Base-by-base conservation (phyloP, 2,797 vertebrate species). In the Galaxias olidus region DNA sequence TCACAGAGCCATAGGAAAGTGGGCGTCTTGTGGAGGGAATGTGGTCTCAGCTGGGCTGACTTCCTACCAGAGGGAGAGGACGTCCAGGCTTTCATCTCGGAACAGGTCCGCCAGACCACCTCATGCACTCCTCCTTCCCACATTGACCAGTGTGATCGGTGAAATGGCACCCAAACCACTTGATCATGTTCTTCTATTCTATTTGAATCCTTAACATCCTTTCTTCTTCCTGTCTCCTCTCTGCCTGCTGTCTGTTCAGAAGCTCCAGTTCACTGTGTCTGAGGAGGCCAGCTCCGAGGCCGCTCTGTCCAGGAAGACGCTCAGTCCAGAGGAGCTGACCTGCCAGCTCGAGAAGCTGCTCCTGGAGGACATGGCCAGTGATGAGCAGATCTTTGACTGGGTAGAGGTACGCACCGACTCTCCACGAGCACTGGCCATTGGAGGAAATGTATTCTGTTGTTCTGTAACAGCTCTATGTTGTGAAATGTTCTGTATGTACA, bases 371-470 rank as follows among this genome's bases (percentile, higher is more conserved):
- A 93, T 94, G 89, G 94, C 95, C 17, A 96, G 91, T 17, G 97
- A 98, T 6, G 97, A 98, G 86, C 95, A 96, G 82, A 98, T 98
- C 86, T 99, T 99, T 84, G 97, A 99, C 81, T 99, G 97, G 97
- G 94, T 98, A 61, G 97, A 99, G 94, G 97, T 99, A 94, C 59
- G 88, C 9, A 4, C 15, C 30, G 3, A 17, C 17, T n/a, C 10
- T 15, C 0, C 6, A 9, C 17, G 12, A 6, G 6, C 30, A 30
- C 30, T 30, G 30, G 30, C 2, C 30, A 30, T 30, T 30, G 30
- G 2, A 30, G 30, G 3, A n/a, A 2, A 3, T 30, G 30, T 30
- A 30, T 30, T 30, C 30, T 30, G 6, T 30, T 30, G 30, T 54
- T 51, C 14, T 51, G 13, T n/a, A 51, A n/a, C n/a, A n/a, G n/a